Conservation (phyloP, 2,888 invertebrate genomes). For the Eristalinus sepulchralis region DNA sequence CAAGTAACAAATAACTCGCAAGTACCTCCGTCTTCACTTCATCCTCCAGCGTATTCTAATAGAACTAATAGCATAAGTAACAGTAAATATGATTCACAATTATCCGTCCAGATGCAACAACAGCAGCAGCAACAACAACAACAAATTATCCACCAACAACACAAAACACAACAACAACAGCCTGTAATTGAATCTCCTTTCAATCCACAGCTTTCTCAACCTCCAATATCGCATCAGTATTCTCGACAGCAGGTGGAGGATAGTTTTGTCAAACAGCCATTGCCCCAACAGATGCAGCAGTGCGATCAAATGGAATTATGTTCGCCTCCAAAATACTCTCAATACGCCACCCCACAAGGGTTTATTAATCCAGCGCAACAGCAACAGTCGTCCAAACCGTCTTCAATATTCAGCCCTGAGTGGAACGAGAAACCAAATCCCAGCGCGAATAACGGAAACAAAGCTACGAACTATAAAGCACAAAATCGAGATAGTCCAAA, state of each 20-base stretch:
- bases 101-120: conserved; percentile 74
- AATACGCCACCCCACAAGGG: conserved; percentile 54
- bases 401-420: conserved; percentile 80
- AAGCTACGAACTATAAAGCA: conserved; percentile 65
- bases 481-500: conserved; percentile 79
- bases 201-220: conserved; percentile 49
- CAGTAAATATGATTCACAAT: conserved; percentile 76
- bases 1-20: conserved; percentile 70
- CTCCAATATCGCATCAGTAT: conserved; percentile 65
- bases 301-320: conserved; percentile 73
- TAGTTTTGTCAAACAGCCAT: conserved; percentile 45
- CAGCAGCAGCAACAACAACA: conserved; percentile 70
- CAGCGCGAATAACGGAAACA: conserved; percentile 60
- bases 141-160: conserved; percentile 74
- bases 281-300: conserved; percentile 45
- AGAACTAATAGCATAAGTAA: conserved; percentile 61
- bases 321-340: conserved; percentile 73
- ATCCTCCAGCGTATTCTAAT: conserved; percentile 56
- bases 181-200: conserved; percentile 73
- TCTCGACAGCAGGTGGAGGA: conserved; percentile 49
- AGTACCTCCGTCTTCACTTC: conserved; percentile 64
- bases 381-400: conserved; percentile 72
- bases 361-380: conserved; percentile 66
- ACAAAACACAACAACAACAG: conserved; percentile 72
- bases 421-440: conserved; percentile 77